These are phyloP conservation scores for Dipodomys merriami DNA, from an alignment of 2,113 vertebrate genomes.

Conservation along the genomic window DNA sequence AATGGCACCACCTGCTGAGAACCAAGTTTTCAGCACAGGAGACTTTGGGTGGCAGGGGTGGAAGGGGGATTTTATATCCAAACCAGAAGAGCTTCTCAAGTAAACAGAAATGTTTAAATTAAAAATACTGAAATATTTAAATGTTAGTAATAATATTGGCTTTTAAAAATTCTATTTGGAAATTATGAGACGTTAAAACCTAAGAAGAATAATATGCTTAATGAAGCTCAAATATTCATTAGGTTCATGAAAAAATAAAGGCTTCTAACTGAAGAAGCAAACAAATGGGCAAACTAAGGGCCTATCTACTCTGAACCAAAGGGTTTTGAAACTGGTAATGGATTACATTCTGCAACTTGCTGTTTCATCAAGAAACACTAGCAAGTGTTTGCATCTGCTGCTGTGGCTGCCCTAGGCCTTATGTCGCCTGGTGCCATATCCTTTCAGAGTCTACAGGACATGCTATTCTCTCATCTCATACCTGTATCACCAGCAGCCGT, in stretches of 20 bases:
- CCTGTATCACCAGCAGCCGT: not conserved
- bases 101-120: not conserved
- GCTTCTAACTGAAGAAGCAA: not conserved
- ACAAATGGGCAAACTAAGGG: not conserved
- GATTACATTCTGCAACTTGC: not conserved
- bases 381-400: not conserved
- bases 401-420: not conserved
- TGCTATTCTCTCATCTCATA: not conserved
- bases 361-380: not conserved
- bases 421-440: not conserved
- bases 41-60: no score
- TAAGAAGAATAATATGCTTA: not conserved
- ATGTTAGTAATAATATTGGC: not conserved
- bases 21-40: no score
- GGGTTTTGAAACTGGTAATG: not conserved
- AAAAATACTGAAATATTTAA: not conserved
- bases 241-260: not conserved
- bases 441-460: not conserved
- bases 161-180: not conserved
- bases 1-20: no score
- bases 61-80: no score
- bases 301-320: not conserved
- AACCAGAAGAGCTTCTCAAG: not conserved
- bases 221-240: not conserved
- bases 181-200: constrained; percentile 24